phyloP scores from a whole-genome alignment of 2,797 vertebrate genomes.

The Lithobates sylvaticus region DNA sequence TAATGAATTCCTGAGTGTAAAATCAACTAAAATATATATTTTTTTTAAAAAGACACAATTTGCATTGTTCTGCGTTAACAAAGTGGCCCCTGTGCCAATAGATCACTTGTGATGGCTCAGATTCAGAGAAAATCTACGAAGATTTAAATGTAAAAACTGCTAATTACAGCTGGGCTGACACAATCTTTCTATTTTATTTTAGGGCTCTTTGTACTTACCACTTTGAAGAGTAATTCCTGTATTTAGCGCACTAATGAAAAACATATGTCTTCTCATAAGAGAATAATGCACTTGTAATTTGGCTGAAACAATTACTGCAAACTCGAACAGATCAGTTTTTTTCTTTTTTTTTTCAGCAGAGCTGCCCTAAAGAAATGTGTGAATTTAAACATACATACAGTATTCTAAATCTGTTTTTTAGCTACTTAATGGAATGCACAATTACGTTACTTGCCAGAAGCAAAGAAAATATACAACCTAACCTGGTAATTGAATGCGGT shows the following conservation, averaged over 20 bases:
- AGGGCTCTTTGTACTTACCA: constrained; percentile 55
- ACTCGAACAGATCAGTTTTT: neutral
- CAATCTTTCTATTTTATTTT: constrained; percentile 58
- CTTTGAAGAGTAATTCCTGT: constrained; percentile 62
- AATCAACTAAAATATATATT: neutral
- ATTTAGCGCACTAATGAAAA: constrained; percentile 58
- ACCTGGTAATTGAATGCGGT: constrained; percentile 72
- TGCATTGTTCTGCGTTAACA: constrained; percentile 33
- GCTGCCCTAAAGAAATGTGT: constrained; percentile 53
- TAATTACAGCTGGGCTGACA: constrained; percentile 60
- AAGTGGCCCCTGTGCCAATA: constrained; percentile 62
- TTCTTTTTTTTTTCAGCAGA: neutral
- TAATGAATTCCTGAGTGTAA: neutral
- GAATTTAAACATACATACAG: constrained; percentile 28
- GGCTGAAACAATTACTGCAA: constrained; percentile 52
- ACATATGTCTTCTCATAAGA: constrained; percentile 56
- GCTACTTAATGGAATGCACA: constrained; percentile 64
- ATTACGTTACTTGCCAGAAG: constrained; percentile 70
- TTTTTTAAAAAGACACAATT: neutral
- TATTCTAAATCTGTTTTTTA: constrained; percentile 55
- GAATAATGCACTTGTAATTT: constrained; percentile 49
- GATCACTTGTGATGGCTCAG: constrained; percentile 56
- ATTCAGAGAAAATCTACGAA: constrained; percentile 58
- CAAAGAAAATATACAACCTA: constrained; percentile 69
- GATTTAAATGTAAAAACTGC: constrained; percentile 57